Base-by-base conservation (phyloP, 2,113 vertebrate species). In the Leucopsar rothschildi region DNA sequence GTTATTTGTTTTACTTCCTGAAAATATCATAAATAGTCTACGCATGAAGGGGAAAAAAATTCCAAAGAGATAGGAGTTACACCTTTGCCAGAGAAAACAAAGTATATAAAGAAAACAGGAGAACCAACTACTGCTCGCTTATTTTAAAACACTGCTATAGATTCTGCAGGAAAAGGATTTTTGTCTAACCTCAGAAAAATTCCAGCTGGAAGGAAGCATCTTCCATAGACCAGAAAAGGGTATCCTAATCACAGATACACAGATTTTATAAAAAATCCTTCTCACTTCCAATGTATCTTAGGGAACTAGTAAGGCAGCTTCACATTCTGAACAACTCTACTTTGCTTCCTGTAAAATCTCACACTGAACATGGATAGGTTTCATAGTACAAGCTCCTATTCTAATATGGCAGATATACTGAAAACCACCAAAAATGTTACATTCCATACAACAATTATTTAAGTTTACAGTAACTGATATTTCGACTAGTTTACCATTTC, bases 381-480 rank as follows among this genome's bases (percentile, higher is more conserved):
- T 19, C 39, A 81, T 1, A 63, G 29, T 52, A 40, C n/a, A 18
- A 73, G 15, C 7, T 86, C 31, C 59, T 69, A 29, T 77, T 93
- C 25, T 40, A 69, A 57, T 29, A 73, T n/a, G 16, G 28, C 21
- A 95, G 49, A 72, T 12, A 12, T 4, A 57, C 9, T 57, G 55
- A 71, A 92, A 95, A 91, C 18, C 28, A 71, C 20, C 6, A 86
- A 81, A 86, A 89, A 78, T n/a, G 12, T 63, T 70, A 66, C 33
- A 89, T 59, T 93, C 56, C 40, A 71, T 79, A 56, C 15, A 82
- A 71, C 28, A 82, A 71, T 29, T n/a, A 87, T 64, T 88, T 89
- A 83, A 86, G 78, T 94, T 96, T 96, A 92, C 57, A 88, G 91
- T 61, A 90, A 96, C 83, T 78, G 71, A 88, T 95, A 86, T 66